These are phyloP conservation scores for Drosophila aff. DNA, from an alignment of 1,140 invertebrate species.

Conservation along the genomic window DNA sequence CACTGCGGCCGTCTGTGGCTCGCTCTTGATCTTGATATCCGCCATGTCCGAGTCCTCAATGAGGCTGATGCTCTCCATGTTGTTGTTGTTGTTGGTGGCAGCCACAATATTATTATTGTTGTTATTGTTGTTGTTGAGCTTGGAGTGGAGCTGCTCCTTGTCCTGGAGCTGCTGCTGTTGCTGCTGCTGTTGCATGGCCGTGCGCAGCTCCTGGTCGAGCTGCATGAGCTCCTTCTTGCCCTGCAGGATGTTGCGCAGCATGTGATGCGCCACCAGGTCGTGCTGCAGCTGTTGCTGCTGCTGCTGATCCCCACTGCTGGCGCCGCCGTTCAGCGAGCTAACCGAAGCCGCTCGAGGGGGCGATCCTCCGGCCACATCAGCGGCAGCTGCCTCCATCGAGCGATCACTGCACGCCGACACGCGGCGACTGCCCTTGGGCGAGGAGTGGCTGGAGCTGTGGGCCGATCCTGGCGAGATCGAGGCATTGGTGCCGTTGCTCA, in stretches of 20 bases:
- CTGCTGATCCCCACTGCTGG: slow-evolving; percentile 68
- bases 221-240: slow-evolving; percentile 91
- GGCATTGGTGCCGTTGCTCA: slow-evolving; percentile 71
- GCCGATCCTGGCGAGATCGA: slow-evolving; percentile 65
- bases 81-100: slow-evolving; percentile 85
- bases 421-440: slow-evolving; percentile 61
- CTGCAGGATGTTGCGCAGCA: slow-evolving; percentile 93
- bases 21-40: slow-evolving; percentile 81
- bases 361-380: slow-evolving; percentile 54
- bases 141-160: slow-evolving; percentile 85
- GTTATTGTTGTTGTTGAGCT: slow-evolving; percentile 84
- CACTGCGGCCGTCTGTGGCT: slow-evolving; percentile 55
- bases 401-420: slow-evolving; percentile 80
- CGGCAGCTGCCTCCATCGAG: slow-evolving; percentile 66
- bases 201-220: slow-evolving; percentile 87
- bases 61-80: slow-evolving; percentile 77
- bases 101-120: slow-evolving; percentile 83
- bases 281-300: slow-evolving; percentile 81
- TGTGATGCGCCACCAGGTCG: slow-evolving; percentile 91
- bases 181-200: slow-evolving; percentile 85
- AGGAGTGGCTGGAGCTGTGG: slow-evolving; percentile 57
- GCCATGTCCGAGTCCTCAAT: slow-evolving; percentile 75
- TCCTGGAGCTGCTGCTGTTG: slow-evolving; percentile 87
- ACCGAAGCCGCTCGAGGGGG: slow-evolving; percentile 73
- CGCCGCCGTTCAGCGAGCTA: slow-evolving; percentile 72